Conservation (phyloP, 2,113 vertebrate species). For the Stomatorhinus ivindoensis region DNA sequence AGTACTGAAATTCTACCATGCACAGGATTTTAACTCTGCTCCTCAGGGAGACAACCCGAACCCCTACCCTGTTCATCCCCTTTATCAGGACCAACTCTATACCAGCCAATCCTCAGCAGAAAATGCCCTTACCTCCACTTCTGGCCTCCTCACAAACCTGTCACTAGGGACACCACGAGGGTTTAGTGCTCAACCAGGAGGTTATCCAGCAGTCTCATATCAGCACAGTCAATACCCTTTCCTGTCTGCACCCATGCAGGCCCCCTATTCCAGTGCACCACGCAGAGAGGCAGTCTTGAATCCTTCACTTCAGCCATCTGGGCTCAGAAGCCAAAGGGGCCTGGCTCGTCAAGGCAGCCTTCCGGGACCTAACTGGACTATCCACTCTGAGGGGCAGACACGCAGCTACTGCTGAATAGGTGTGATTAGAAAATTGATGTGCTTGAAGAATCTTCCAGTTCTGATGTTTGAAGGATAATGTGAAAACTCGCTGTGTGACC, state of each 20-base stretch:
- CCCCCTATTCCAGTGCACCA: conserved; percentile 55
- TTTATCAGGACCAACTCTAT: conserved; percentile 33
- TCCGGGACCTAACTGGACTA: conserved; percentile 64
- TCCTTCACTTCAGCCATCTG: conserved; percentile 36
- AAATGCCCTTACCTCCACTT: conserved; percentile 23
- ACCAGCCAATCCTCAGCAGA: conserved; percentile 23
- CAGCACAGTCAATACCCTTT: conserved; percentile 33
- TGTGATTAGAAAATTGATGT: background rate
- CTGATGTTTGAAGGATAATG: background rate
- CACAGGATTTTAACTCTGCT: conserved; percentile 30
- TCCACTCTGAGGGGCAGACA: conserved; percentile 65
- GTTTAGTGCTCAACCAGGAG: conserved; percentile 14
- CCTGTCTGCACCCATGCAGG: conserved; percentile 37
- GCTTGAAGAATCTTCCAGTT: background rate
- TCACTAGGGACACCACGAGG: conserved; percentile 31
- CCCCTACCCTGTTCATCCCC: conserved; percentile 33
- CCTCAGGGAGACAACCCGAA: conserved; percentile 31
- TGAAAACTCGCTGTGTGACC: background rate
- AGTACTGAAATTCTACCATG: conserved; percentile 45
- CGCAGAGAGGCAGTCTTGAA: conserved; percentile 48
- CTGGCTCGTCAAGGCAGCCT: conserved; percentile 45
- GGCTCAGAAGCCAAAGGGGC: conserved; percentile 40
- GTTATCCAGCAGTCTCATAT: conserved; percentile 17
- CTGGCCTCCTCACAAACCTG: conserved; percentile 33
- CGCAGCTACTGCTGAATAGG: conserved; percentile 63